Evolutionary conservation across 2,888 invertebrate genomes (phyloP), one percentile per base, ranked within the genome.

Genomic region (Phyto melanocephala): DNA sequence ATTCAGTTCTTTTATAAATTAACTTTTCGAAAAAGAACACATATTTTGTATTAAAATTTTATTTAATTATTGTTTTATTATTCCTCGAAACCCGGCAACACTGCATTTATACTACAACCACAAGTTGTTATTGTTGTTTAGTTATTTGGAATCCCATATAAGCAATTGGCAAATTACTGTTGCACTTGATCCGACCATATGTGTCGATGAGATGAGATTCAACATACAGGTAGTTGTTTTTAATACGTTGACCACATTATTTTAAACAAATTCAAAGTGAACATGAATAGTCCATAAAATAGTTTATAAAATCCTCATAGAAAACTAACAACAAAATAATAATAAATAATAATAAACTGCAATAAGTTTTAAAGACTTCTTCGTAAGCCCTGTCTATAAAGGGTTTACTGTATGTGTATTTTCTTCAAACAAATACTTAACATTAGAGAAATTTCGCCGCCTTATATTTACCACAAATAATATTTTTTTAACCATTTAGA

Each of bases 391-490:
- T 40, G 20, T 28, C 24, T 17, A 5, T 5, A 28, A 8, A 40
- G 62, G 24, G 28, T 17, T 45, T 20, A 10, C 15, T 47, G 47
- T 47, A 1, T 20, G 17, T 47, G 3, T 11, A 10, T 47, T 47
- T 47, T 20, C 7, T 47, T 1, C 10, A 47, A 20, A 20, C 6
- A 58, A 22, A 47, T 20, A 15, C 13, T 20, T 11, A 63, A 62
- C 56, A 68, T 77, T 20, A 74, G 68, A 70, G 50, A 77, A 24
- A 72, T 62, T 81, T 62, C 68, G 37, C 76, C 81, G 72, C 52
- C 42, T 78, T 68, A 37, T 72, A 20, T 63, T 28, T 72, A 20
- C 47, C 13, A 7, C 42, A 54, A 37, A 17, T 15, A 2, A 8
- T 15, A 10, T 15, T 28, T 56, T 3, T n/a, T 22, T 28, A 22